Evolutionary conservation across 2,888 invertebrate genomes (phyloP).

Genomic region (Sycophila texana): DNA sequence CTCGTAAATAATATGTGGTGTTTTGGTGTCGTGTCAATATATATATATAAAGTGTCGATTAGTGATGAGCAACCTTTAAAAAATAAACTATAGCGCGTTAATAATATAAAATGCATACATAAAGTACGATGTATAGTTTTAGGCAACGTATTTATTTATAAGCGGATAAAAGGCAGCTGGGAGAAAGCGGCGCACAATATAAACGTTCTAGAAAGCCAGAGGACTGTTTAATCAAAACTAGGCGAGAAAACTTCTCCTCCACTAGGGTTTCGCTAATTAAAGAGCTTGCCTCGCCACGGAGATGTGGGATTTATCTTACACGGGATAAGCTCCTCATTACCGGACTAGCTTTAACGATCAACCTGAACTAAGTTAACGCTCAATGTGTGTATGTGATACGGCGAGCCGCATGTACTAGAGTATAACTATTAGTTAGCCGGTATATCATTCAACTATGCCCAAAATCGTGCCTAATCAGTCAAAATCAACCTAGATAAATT

Average conservation of each 20-base stretch:
- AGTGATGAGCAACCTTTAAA: not conserved
- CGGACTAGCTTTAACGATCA: conserved; percentile 35
- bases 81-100: conserved; percentile 7
- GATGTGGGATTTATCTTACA: conserved; percentile 40
- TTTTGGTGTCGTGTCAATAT: not conserved
- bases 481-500: conserved; percentile 33
- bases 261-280: conserved; percentile 47
- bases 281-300: conserved; percentile 33
- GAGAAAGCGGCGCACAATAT: conserved; percentile 37
- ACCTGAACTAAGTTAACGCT: conserved; percentile 43
- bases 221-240: conserved; percentile 48
- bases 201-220: conserved; percentile 45
- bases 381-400: not conserved
- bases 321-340: conserved; percentile 43
- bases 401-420: conserved; percentile 19
- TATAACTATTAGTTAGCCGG: conserved; percentile 31
- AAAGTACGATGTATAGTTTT: too few relatives aligned
- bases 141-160: conserved; percentile 3
- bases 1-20: not conserved
- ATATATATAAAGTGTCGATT: not conserved
- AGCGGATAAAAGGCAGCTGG: conserved; percentile 25
- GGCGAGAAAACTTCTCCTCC: conserved; percentile 43
- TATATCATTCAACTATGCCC: conserved; percentile 25
- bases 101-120: too few relatives aligned
- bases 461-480: conserved; percentile 40